Percentiles rank a stretch among this genome's conserved stretches.
Conservation (phyloP, 2,797 vertebrate species). For the Valencia hispanica region DNA sequence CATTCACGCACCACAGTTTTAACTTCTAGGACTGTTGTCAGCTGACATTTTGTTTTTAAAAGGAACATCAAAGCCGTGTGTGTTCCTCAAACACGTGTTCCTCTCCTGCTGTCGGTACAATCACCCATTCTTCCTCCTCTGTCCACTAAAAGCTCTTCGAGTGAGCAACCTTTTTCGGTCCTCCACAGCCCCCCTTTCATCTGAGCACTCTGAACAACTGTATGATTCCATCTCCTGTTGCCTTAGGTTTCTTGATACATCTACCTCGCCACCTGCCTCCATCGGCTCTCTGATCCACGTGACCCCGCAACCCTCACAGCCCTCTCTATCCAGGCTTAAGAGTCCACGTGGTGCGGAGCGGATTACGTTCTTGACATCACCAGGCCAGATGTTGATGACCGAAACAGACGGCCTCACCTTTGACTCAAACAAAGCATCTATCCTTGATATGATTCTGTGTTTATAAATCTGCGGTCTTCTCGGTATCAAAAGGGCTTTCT, state of each 20-base stretch:
- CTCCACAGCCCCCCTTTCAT: slow-evolving; percentile 53
- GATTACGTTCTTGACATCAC: slow-evolving; percentile 81
- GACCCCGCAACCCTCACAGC: slow-evolving; percentile 63
- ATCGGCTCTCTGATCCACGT: slow-evolving; percentile 50
- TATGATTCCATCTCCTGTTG: slow-evolving; percentile 27
- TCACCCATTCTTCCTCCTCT: slow-evolving; percentile 37
- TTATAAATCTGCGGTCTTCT: background rate
- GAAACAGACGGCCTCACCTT: slow-evolving; percentile 67
- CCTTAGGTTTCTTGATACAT: slow-evolving; percentile 30
- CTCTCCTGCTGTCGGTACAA: slow-evolving; percentile 37
- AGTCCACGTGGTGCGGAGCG: slow-evolving; percentile 74
- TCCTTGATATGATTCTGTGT: slow-evolving; percentile 19
- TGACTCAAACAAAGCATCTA: slow-evolving; percentile 46
- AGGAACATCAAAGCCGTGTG: slow-evolving; percentile 1
- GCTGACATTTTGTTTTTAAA: background rate
- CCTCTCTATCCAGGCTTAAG: slow-evolving; percentile 76
- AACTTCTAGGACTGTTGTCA: background rate
- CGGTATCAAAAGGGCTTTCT: background rate
- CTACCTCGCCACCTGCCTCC: slow-evolving; percentile 37
- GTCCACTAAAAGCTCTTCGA: slow-evolving; percentile 64
- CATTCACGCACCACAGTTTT: background rate
- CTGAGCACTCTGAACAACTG: slow-evolving; percentile 44
- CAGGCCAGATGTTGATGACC: slow-evolving; percentile 77
- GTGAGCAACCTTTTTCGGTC: slow-evolving; percentile 47
- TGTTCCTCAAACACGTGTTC: background rate